Evolutionary conservation across 1,140 invertebrate species (phyloP).

Genomic region (Trissolcus basalis): DNA sequence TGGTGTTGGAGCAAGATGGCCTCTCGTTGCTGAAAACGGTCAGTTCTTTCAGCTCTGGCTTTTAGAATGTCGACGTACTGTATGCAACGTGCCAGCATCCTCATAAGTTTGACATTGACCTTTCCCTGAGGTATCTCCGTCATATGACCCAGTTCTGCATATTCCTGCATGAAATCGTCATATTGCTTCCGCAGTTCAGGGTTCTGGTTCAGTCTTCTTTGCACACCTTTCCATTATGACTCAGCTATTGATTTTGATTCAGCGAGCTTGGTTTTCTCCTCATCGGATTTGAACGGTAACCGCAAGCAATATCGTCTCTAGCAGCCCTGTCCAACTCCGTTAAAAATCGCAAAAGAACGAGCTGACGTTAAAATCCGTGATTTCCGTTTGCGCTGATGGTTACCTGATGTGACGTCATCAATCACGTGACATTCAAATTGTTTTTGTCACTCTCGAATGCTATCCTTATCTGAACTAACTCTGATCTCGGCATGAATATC

Average conservation of each 20-base stretch:
- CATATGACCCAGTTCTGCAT: neutral
- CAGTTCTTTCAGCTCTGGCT: too few species aligned
- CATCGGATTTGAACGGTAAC: too few species aligned
- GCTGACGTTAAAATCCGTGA: neutral
- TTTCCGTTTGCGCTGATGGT: slow-evolving; percentile 2
- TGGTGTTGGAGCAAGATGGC: too few species aligned
- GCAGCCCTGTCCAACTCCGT: neutral
- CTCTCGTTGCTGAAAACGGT: too few species aligned
- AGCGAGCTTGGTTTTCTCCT: too few species aligned
- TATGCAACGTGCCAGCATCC: too few species aligned
- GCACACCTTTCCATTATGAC: too few species aligned
- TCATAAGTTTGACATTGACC: neutral
- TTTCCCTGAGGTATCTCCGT: neutral
- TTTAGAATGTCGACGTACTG: too few species aligned
- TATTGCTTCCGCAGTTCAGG: neutral
- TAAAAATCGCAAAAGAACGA: neutral
- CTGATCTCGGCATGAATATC: neutral
- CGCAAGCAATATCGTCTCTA: too few species aligned
- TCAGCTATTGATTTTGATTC: too few species aligned
- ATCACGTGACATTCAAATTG: slow-evolving; percentile 24
- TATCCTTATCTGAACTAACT: neutral
- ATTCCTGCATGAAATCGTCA: neutral
- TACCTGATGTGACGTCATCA: slow-evolving; percentile 1
- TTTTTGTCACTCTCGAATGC: slow-evolving; percentile 4
- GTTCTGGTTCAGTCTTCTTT: too few species aligned